Conservation (phyloP, 1,140 invertebrate genomes). For the Brachionus sp. region DNA sequence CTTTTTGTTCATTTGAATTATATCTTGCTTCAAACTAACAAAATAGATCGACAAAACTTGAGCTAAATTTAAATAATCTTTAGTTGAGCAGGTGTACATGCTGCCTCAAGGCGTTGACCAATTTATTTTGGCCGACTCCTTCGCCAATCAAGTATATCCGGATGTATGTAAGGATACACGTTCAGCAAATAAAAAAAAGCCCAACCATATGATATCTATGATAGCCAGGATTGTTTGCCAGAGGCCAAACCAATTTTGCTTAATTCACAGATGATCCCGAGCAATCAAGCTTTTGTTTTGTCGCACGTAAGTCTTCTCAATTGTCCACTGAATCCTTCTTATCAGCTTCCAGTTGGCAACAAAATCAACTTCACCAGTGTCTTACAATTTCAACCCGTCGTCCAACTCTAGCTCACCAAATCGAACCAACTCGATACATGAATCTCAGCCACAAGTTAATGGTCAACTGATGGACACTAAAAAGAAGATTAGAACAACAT, state of each 20-base stretch:
- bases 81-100: background rate
- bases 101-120: background rate
- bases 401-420: no score
- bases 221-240: background rate
- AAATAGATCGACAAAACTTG: background rate
- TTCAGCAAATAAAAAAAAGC: background rate
- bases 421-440: background rate
- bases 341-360: background rate
- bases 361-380: slow-evolving; percentile 18
- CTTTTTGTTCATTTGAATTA: background rate
- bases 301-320: background rate
- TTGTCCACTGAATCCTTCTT: background rate
- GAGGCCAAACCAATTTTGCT: background rate
- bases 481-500: background rate
- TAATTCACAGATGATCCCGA: background rate
- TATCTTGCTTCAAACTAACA: background rate
- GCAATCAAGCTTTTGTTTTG: background rate
- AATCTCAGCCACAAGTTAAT: background rate
- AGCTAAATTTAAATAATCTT: background rate
- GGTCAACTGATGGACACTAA: background rate
- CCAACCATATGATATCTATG: slow-evolving; percentile 8
- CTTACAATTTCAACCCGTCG: background rate
- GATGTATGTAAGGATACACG: background rate
- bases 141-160: background rate
- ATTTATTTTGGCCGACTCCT: background rate